Evolutionary conservation across 2,888 invertebrate genomes (phyloP).

Genomic region (Leptodirus hochenwartii): DNA sequence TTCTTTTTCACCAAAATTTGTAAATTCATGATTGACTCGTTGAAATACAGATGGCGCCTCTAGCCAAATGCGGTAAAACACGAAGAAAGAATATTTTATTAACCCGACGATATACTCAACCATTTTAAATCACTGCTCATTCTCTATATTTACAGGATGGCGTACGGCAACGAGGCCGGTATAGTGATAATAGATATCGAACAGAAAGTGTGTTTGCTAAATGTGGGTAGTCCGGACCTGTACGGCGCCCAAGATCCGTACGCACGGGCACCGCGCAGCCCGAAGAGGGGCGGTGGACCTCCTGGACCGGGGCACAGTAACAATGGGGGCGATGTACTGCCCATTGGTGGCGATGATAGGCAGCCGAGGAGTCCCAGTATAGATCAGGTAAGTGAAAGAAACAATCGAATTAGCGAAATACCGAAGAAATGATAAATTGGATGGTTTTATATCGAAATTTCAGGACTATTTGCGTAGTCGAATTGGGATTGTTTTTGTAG

Average conservation of each 20-base stretch:
- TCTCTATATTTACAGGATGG: conserved; percentile 59
- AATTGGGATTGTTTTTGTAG: too few relatives aligned
- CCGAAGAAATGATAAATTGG: too few relatives aligned
- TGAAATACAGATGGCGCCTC: too few relatives aligned
- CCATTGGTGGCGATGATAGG: conserved; percentile 22
- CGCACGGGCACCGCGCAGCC: conserved; percentile 61
- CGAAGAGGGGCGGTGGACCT: conserved; percentile 31
- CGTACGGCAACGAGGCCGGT: conserved; percentile 93
- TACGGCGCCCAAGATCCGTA: conserved; percentile 81
- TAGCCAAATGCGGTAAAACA: too few relatives aligned
- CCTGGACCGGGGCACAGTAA: conserved; percentile 20
- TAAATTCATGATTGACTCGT: too few relatives aligned
- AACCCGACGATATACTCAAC: too few relatives aligned
- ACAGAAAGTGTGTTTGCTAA: conserved; percentile 75
- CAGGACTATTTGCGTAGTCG: too few relatives aligned
- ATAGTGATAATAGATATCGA: conserved; percentile 88
- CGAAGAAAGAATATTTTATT: too few relatives aligned
- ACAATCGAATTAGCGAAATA: too few relatives aligned
- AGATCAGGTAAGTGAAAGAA: conserved; percentile 64
- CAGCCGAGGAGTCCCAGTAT: conserved; percentile 71
- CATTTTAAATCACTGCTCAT: too few relatives aligned
- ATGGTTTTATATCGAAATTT: too few relatives aligned
- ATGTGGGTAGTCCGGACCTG: conserved; percentile 78
- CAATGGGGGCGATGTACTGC: conserved; percentile 28
- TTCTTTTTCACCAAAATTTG: too few relatives aligned